phyloP scores from a whole-genome alignment of 2,888 invertebrate species.

The Agrenia bidenticulata region DNA sequence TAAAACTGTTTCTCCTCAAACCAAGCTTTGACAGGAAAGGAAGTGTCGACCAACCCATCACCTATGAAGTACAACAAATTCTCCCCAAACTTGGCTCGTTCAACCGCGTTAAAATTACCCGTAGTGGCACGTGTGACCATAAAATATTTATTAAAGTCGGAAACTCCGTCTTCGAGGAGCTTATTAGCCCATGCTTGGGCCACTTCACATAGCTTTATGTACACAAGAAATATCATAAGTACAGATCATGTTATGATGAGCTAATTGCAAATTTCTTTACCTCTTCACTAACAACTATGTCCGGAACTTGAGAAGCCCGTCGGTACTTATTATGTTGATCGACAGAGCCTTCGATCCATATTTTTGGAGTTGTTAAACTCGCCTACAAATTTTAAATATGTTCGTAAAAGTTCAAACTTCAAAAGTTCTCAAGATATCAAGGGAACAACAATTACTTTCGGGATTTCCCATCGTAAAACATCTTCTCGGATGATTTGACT shows the following conservation, averaged over 20 bases:
- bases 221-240: not conserved
- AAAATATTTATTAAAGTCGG: constrained; percentile 17
- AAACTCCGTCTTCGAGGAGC: constrained; percentile 23
- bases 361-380: constrained; percentile 6
- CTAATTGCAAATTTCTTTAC: constrained; percentile 6
- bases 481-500: not conserved
- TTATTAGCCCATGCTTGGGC: constrained; percentile 40
- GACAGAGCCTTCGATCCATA: constrained; percentile 21
- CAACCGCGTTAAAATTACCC: not conserved
- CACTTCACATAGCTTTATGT: constrained; percentile 34
- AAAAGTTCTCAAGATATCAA: no score
- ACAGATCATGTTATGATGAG: not conserved
- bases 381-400: not conserved
- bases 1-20: constrained; percentile 9
- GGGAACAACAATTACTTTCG: not conserved
- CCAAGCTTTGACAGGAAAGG: not conserved
- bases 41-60: not conserved
- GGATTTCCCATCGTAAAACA: not conserved
- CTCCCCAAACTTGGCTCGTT: constrained; percentile 12
- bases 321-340: constrained; percentile 25
- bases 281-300: constrained; percentile 18
- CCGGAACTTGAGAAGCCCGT: constrained; percentile 4
- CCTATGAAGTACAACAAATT: constrained; percentile 19
- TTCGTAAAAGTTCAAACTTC: no score
- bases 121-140: not conserved